phyloP scores from a whole-genome alignment of 2,113 vertebrate species.

The Alectura lathami region DNA sequence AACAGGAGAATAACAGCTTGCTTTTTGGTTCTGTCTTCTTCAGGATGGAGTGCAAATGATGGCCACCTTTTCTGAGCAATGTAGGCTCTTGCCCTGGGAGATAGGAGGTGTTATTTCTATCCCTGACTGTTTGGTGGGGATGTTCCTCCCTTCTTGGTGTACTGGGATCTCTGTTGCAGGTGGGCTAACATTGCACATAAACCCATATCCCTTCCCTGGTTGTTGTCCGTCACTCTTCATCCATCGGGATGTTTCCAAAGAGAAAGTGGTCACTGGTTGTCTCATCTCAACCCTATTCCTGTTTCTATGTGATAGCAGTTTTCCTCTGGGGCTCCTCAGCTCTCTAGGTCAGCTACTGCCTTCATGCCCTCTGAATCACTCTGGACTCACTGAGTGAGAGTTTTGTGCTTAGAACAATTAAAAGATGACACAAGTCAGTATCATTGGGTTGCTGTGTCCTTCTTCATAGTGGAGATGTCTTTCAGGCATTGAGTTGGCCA shows the following conservation, averaged over 20 bases:
- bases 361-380: not conserved
- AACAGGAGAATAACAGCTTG: not conserved
- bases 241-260: not conserved
- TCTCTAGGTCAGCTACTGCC: not conserved
- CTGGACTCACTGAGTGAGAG: not conserved
- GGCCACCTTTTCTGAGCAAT: not conserved
- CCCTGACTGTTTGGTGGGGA: not conserved
- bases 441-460: not conserved
- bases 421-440: not conserved
- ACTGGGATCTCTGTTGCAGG: not conserved
- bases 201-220: not conserved
- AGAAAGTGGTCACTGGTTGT: not conserved
- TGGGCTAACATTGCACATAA: not conserved
- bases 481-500: not conserved
- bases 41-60: not conserved
- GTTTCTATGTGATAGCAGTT: fast-evolving
- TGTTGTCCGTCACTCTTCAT: not conserved
- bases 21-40: not conserved
- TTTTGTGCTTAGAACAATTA: not conserved
- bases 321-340: not conserved
- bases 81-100: not conserved
- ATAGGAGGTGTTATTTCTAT: not conserved
- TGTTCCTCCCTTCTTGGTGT: not conserved
- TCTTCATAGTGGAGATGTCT: not conserved
- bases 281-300: not conserved